Base-by-base conservation (phyloP, 2,797 vertebrate species). In the Sebastes variabilis region DNA sequence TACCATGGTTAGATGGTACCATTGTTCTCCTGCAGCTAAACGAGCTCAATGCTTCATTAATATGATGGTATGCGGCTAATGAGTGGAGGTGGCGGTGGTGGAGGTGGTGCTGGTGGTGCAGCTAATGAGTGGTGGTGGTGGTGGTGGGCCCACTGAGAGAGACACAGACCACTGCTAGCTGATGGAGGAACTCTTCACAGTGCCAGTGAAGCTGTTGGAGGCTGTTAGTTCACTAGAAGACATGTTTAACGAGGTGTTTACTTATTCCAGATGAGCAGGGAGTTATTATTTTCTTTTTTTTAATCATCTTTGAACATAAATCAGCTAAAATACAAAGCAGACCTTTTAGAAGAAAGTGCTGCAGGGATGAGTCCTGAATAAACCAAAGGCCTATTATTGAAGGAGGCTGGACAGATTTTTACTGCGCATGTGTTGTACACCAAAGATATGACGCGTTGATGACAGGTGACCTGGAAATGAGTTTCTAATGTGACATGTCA, bases 41-140 rank as follows among this genome's bases (percentile, higher is more conserved):
- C 36, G 0, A 11, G 2, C 29, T 61, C 3, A 34, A 32, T 18
- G 87, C 78, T 80, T 75, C 86, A 75, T 79, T 89, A 82, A 24
- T 29, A 24, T 22, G 38, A 42, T 27, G 91, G 91, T 77, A 89
- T 91, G 91, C 56, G 79, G 76, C 4, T 4, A 46, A 18, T 46
- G 42, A 46, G 42, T 8, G 42, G 42, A 18, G 42, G 42, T 42
- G 38, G 64, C 4, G 13, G 38, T 42, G 38, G 42, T 38, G 36
- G 38, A 16, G 36, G 36, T 36, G 34, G 32, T 11, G 36, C 12
- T 36, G 36, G 36, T 36, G 12, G 36, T 46, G 46, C 16, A 49
- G 46, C 46, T 49, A 46, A 18, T 46, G 42, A 46, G 42, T 8
- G 7, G 42, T 46, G 42, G 38, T 42, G 42, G 38, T 42, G 38